Conservation (phyloP, 2,797 vertebrate species). For the Malurus splendens region DNA sequence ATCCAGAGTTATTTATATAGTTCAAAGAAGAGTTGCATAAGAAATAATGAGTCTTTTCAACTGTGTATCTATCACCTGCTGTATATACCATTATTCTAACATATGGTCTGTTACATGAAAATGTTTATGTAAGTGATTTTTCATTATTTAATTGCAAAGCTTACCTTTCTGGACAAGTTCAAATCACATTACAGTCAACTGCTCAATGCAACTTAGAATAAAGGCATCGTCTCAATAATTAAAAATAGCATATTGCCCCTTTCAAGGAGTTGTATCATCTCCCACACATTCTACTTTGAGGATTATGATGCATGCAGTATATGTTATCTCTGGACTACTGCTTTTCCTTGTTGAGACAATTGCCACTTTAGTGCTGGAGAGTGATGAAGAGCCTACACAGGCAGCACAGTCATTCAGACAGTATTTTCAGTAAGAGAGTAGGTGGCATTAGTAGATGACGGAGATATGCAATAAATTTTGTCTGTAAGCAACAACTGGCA, state of each 20-base stretch:
- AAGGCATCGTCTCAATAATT: neutral
- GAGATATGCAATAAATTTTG: neutral
- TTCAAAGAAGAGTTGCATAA: neutral
- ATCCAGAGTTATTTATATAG: neutral
- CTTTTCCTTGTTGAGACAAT: neutral
- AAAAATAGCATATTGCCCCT: slow-evolving; percentile 4
- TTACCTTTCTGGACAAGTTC: neutral
- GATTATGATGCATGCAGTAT: neutral
- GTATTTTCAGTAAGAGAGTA: slow-evolving; percentile 26
- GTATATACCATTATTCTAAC: neutral
- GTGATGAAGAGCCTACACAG: slow-evolving; percentile 10
- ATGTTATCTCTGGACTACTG: neutral
- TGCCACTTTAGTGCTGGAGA: neutral
- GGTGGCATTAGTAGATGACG: slow-evolving; percentile 6
- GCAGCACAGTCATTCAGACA: neutral
- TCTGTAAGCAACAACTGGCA: neutral
- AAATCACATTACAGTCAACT: neutral
- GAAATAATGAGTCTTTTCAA: neutral
- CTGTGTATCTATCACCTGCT: neutral
- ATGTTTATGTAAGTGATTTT: neutral
- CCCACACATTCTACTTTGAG: slow-evolving; percentile 18
- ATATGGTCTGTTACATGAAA: neutral
- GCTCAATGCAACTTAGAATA: neutral
- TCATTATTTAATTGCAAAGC: neutral
- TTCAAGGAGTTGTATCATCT: neutral